phyloP scores from a whole-genome alignment of 2,888 invertebrate species.

The Argyra leucocephala region DNA sequence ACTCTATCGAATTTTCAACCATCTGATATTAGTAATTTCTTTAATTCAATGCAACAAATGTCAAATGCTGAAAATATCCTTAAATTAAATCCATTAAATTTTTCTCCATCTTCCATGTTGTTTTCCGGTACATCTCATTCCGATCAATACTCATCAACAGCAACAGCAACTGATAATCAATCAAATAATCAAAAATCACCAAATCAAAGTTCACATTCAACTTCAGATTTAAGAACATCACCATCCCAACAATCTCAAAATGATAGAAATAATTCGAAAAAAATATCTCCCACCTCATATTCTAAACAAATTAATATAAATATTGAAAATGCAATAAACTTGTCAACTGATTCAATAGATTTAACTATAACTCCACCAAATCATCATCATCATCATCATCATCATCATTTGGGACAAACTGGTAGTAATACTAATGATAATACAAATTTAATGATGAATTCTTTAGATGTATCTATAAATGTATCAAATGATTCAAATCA shows the following conservation, averaged over 20 bases:
- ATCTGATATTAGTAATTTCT: background rate
- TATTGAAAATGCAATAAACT: slow-evolving; percentile 7
- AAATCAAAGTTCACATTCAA: slow-evolving; percentile 13
- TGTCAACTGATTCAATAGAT: slow-evolving; percentile 1
- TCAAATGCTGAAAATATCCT: background rate
- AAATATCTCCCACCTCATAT: background rate
- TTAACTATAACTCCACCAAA: background rate
- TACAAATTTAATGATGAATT: slow-evolving; percentile 12
- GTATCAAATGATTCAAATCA: slow-evolving; percentile 21
- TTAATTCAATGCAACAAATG: background rate
- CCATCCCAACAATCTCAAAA: slow-evolving; percentile 21
- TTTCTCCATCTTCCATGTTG: background rate
- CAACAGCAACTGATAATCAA: background rate
- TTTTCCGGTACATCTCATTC: background rate
- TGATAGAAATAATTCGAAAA: slow-evolving; percentile 8
- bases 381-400: slow-evolving; percentile 11
- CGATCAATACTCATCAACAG: slow-evolving; percentile 20
- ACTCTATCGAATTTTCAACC: background rate
- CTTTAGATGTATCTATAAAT: slow-evolving; percentile 24
- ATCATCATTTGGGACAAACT: background rate
- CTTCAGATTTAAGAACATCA: slow-evolving; percentile 9
- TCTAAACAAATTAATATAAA: slow-evolving; percentile 1
- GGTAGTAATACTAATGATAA: slow-evolving; percentile 12
- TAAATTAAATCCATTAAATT: background rate
- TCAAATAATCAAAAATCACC: slow-evolving; percentile 19